A percentile compares a stretch with the other conserved stretches of the same genome.
These are phyloP conservation scores for Subanguina moxae DNA, from an alignment of 1,140 invertebrate species.

Conservation along the genomic window DNA sequence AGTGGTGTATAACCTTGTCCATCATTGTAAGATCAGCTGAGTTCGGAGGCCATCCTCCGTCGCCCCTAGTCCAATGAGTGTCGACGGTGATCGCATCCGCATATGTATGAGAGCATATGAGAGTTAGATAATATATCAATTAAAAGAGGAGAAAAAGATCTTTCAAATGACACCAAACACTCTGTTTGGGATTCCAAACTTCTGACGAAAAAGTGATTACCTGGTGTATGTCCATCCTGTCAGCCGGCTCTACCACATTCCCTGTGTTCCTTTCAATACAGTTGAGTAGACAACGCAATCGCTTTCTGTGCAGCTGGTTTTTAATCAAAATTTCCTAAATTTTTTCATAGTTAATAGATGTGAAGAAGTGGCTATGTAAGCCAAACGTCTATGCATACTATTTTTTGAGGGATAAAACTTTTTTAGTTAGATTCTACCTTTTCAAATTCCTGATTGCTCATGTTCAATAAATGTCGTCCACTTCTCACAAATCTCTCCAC, in stretches of 20 bases:
- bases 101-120: too few species aligned
- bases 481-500: conserved; percentile 76
- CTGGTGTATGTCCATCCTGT: conserved; percentile 61
- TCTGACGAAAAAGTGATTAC: conserved; percentile 43
- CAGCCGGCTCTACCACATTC: conserved; percentile 38
- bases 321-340: conserved; percentile 63
- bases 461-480: conserved; percentile 75
- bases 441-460: conserved; percentile 76
- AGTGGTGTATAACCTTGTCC: too few species aligned
- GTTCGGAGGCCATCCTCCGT: too few species aligned
- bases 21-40: too few species aligned
- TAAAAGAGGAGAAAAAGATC: too few species aligned
- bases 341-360: neutral
- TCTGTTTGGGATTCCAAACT: neutral
- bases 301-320: conserved; percentile 83
- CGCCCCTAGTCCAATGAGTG: too few species aligned
- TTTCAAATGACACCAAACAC: too few species aligned
- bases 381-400: too few species aligned
- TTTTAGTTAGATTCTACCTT: conserved; percentile 68
- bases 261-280: conserved; percentile 60
- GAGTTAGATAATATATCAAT: too few species aligned
- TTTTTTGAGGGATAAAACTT: too few species aligned
- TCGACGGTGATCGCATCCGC: too few species aligned
- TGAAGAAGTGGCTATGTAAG: too few species aligned
- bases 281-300: conserved; percentile 77